Base-by-base conservation (phyloP, 2,113 vertebrate species). In the Ibidorhyncha struthersii region DNA sequence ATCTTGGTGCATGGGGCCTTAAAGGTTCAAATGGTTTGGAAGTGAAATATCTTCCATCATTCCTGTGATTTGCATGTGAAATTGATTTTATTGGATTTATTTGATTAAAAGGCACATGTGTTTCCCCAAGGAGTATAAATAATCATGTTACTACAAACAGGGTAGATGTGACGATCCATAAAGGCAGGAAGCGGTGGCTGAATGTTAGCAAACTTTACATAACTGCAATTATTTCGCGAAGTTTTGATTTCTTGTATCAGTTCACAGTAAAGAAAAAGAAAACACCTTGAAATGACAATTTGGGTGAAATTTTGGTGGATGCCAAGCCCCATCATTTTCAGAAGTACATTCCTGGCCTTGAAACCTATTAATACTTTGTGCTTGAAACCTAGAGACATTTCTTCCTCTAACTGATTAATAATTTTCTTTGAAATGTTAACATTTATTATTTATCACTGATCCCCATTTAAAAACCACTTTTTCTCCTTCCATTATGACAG, bases 401-500 rank as follows among this genome's bases (percentile, higher is more conserved):
- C 62, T 93, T 95, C 62, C 58, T 77, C 66, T 62, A 25, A 78
- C 23, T 50, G 52, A 77, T 96, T 71, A 53, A 50, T 62, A 65
- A 56, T 96, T 96, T 94, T 66, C n/a, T 93, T 90, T 92, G 91
- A 95, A 95, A 96, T 53, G 15, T 84, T 89, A 89, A 50, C 83
- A 94, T 96, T 82, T 82, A 96, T 91, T 96, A 92, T 90, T 69
- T 82, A 95, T 66, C 77, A 74, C 36, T 26, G 38, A 22, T 96
- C 49, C 36, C 25, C 55, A 56, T 78, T 92, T 86, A 90, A 96
- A 83, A 97, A 32, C 0, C 10, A 25, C 7, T 58, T 81, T 91
- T 86, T 87, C 56, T 55, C 50, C 25, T 87, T 83, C 80, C 90
- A 30, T 91, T 66, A 70, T 92, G 81, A 96, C 83, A 94, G 41